Percentiles rank a stretch among this genome's conserved stretches.
phyloP scores from a whole-genome alignment of 2,888 invertebrate species.

The Ormyrus labotus region DNA sequence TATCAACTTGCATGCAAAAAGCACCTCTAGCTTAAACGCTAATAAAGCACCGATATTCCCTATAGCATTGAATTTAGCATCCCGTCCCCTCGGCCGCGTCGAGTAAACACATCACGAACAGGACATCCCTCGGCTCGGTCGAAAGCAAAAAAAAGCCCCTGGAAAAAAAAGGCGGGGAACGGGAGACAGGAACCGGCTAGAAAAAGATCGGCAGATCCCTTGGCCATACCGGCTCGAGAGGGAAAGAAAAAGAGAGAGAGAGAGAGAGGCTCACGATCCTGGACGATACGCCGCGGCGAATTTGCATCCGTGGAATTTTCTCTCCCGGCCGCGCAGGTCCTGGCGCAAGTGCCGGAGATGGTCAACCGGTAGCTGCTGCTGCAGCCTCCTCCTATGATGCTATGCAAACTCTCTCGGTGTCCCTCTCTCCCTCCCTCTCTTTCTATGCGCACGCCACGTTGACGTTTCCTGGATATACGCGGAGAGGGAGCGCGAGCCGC shows the following conservation, averaged over 20 bases:
- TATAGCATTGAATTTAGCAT: not conserved
- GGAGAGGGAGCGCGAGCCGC: slow-evolving; percentile 19
- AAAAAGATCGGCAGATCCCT: slow-evolving; percentile 38
- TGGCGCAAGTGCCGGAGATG: not conserved
- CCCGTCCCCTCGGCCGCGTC: not conserved
- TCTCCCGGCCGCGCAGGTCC: slow-evolving; percentile 54
- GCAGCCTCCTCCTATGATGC: slow-evolving; percentile 34
- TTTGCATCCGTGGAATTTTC: slow-evolving; percentile 75
- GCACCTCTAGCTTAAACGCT: no score
- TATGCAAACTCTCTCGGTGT: slow-evolving; percentile 46
- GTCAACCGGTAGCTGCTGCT: not conserved
- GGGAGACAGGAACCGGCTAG: not conserved
- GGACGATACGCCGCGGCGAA: slow-evolving; percentile 72
- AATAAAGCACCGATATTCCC: no score
- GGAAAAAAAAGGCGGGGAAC: not conserved
- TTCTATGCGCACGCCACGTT: slow-evolving; percentile 39
- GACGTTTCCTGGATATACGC: slow-evolving; percentile 57
- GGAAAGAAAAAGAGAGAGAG: slow-evolving; percentile 3
- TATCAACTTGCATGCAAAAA: no score
- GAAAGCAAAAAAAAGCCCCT: not conserved
- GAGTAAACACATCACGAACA: not conserved
- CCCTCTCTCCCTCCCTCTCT: no score
- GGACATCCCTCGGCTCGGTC: slow-evolving; percentile 15
- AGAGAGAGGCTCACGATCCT: slow-evolving; percentile 69
- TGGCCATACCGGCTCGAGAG: not conserved